Conservation (phyloP, 2,113 vertebrate genomes). For the Charadrius vociferus region DNA sequence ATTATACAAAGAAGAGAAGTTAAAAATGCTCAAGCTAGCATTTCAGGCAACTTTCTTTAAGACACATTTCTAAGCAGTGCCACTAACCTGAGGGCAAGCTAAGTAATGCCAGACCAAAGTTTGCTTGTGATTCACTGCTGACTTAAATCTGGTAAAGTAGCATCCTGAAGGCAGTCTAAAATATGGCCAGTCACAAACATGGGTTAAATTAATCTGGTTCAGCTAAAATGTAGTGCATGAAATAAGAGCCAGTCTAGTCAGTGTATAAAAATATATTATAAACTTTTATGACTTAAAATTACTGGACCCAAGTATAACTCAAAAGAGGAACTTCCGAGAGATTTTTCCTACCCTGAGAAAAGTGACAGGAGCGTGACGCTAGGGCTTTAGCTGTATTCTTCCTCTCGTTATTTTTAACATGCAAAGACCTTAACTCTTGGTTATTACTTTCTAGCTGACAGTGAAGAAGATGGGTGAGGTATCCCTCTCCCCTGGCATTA, state of each 20-base stretch:
- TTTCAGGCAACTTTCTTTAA: constrained; percentile 33
- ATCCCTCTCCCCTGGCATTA: accelerated
- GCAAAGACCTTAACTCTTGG: background rate
- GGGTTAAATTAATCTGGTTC: constrained; percentile 46
- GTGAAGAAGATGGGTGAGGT: background rate
- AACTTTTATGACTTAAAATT: constrained; percentile 14
- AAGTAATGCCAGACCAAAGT: background rate
- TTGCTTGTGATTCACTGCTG: constrained; percentile 38
- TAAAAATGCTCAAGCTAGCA: constrained; percentile 15
- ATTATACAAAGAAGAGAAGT: background rate
- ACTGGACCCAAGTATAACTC: background rate
- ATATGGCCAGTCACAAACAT: constrained; percentile 12
- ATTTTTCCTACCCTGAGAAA: background rate
- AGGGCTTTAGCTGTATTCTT: background rate
- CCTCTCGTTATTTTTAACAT: background rate
- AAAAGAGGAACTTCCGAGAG: background rate
- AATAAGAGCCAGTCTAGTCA: constrained; percentile 33
- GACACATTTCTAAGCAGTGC: constrained; percentile 4
- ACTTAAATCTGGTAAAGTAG: constrained; percentile 39
- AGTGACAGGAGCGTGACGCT: accelerated
- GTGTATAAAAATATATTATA: constrained; percentile 29
- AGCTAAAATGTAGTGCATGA: constrained; percentile 11
- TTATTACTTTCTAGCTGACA: background rate
- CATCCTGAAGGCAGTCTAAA: constrained; percentile 28
- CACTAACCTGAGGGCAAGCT: constrained; percentile 2